Conservation (phyloP, 2,888 invertebrate genomes). For the Drosophila kuntzei region DNA sequence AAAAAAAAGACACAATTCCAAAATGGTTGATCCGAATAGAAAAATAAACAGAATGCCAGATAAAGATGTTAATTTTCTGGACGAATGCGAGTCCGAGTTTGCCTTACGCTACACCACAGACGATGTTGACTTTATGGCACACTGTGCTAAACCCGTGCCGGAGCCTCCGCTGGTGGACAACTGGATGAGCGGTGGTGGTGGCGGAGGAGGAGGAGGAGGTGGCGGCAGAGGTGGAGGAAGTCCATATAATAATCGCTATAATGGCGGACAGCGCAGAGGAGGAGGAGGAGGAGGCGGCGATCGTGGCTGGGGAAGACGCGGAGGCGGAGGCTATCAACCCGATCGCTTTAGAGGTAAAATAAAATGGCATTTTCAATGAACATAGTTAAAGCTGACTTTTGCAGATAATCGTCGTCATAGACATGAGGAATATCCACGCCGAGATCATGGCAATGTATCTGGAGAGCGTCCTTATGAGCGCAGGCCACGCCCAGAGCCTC, state of each 20-base stretch:
- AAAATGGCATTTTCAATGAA: no score
- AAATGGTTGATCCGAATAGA: constrained; percentile 85
- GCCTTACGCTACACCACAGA: constrained; percentile 88
- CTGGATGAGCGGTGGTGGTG: constrained; percentile 84
- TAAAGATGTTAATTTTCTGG: constrained; percentile 88
- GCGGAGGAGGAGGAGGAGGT: constrained; percentile 37
- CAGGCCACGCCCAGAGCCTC: constrained; percentile 34
- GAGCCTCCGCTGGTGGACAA: constrained; percentile 88
- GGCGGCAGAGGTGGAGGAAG: constrained; percentile 46
- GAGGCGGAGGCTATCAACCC: constrained; percentile 45
- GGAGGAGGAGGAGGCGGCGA: constrained; percentile 42
- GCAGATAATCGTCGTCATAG: constrained; percentile 44
- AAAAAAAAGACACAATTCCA: constrained; percentile 16
- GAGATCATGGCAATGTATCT: constrained; percentile 31
- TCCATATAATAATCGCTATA: constrained; percentile 51
- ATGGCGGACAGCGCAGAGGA: constrained; percentile 62
- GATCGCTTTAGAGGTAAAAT: constrained; percentile 50
- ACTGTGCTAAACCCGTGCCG: constrained; percentile 83
- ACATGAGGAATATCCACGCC: constrained; percentile 35
- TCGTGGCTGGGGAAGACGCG: constrained; percentile 48
- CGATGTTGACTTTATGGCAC: constrained; percentile 88
- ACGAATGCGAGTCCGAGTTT: constrained; percentile 88
- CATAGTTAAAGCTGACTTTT: no score
- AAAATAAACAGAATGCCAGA: constrained; percentile 86
- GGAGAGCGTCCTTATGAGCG: constrained; percentile 41